phyloP scores from a whole-genome alignment of 2,888 invertebrate genomes.

The Synergus gifuensis region DNA sequence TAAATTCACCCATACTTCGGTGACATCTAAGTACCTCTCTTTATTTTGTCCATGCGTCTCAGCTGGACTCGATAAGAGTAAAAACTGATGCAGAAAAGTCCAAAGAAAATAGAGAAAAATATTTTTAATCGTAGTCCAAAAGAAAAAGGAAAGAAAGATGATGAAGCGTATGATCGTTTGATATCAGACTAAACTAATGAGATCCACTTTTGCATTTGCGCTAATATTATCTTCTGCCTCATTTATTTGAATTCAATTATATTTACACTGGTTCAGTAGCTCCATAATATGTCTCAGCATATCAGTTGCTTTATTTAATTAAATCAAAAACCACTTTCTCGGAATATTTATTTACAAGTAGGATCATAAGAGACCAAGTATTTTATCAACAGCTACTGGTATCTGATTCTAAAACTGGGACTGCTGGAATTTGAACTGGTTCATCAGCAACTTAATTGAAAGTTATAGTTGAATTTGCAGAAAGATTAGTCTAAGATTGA shows the following conservation, averaged over 20 bases:
- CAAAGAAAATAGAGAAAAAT: background rate
- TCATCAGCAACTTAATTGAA: slow-evolving; percentile 26
- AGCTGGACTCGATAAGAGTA: background rate
- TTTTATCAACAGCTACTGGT: slow-evolving; percentile 34
- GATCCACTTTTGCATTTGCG: background rate
- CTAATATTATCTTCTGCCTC: background rate
- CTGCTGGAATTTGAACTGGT: slow-evolving; percentile 31
- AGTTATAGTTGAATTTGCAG: slow-evolving; percentile 20
- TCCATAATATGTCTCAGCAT: background rate
- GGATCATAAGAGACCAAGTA: slow-evolving; percentile 22
- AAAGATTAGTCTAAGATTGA: slow-evolving; percentile 2
- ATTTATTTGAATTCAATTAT: slow-evolving; percentile 4
- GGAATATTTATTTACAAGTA: background rate
- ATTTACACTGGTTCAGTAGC: background rate
- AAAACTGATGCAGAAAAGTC: background rate
- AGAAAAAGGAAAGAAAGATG: background rate
- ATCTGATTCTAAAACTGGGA: slow-evolving; percentile 1
- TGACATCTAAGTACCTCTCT: background rate
- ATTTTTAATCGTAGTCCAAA: background rate
- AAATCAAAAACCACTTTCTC: slow-evolving; percentile 14
- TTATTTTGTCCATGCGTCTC: background rate
- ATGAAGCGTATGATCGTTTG: background rate
- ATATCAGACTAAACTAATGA: background rate
- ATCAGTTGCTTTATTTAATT: background rate
- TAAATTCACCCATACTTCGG: background rate